A percentile compares a stretch with the other conserved stretches of the same genome.
Evolutionary conservation across 2,888 invertebrate species (phyloP).

Genomic region (Dichetophora obliterata): DNA sequence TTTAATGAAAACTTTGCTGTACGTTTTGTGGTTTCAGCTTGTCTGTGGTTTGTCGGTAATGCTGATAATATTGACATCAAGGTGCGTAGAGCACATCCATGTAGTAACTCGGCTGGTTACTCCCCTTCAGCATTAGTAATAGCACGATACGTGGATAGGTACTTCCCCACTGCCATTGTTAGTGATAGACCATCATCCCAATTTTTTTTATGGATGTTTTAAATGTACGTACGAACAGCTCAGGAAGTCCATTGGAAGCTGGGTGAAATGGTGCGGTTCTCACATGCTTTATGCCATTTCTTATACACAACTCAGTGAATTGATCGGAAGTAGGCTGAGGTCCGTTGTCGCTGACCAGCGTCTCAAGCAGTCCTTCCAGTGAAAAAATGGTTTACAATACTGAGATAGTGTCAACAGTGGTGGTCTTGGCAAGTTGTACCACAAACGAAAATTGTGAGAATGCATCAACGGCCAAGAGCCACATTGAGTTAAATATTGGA

Average conservation of each 20-base stretch:
- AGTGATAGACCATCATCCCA: not conserved
- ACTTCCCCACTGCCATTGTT: not conserved
- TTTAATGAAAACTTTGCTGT: constrained; percentile 16
- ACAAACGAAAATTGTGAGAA: constrained; percentile 44
- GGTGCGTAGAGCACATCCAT: constrained; percentile 36
- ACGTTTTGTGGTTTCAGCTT: not conserved
- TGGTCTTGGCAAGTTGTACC: constrained; percentile 32
- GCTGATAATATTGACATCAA: constrained; percentile 11
- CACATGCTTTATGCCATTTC: constrained; percentile 51
- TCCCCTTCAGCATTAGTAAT: constrained; percentile 40
- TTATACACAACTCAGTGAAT: constrained; percentile 49
- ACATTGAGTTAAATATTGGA: constrained; percentile 52
- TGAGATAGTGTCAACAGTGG: constrained; percentile 13
- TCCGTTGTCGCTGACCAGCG: constrained; percentile 54
- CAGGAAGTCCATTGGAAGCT: not conserved
- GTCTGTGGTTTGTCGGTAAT: not conserved
- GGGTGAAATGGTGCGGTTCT: constrained; percentile 16
- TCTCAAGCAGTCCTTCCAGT: constrained; percentile 50
- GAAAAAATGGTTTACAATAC: constrained; percentile 48
- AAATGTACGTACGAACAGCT: not conserved
- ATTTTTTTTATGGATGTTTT: constrained; percentile 37
- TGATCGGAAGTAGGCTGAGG: constrained; percentile 49
- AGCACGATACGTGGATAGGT: constrained; percentile 36
- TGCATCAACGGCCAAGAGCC: constrained; percentile 45
- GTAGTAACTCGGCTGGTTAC: constrained; percentile 41